Percentiles rank a stretch among this genome's conserved stretches.
These are phyloP conservation scores for Cheirogaleus major DNA, from an alignment of 2,797 vertebrate genomes.

Conservation along the genomic window DNA sequence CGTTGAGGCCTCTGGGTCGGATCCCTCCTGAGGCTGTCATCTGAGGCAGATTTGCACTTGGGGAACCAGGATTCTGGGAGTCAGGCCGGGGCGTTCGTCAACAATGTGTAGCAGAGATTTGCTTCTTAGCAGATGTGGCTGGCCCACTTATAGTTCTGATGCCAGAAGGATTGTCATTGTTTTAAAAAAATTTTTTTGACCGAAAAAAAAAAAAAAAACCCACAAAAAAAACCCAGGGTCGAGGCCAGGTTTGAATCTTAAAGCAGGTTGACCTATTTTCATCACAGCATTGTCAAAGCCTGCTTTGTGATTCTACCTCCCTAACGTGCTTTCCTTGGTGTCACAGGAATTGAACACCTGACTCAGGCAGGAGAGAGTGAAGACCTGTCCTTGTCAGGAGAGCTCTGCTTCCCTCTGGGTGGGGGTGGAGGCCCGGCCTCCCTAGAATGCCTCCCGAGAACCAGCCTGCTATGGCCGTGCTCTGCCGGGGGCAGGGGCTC, in stretches of 20 bases:
- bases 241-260: conserved; percentile 63
- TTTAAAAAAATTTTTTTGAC: conserved; percentile 42
- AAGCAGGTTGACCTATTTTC: conserved; percentile 70
- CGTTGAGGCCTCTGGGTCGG: neutral
- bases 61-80: neutral
- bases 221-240: neutral
- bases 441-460: neutral
- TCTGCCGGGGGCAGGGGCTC: neutral
- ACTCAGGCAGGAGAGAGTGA: neutral
- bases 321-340: conserved; percentile 27
- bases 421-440: neutral
- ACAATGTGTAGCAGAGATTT: conserved; percentile 14
- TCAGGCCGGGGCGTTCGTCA: neutral
- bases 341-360: conserved; percentile 41
- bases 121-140: conserved; percentile 42
- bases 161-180: conserved; percentile 48
- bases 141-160: conserved; percentile 22
- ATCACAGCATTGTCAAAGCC: conserved; percentile 58
- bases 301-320: conserved; percentile 36
- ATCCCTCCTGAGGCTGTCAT: neutral
- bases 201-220: conserved; percentile 33
- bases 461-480: neutral
- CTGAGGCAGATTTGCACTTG: neutral
- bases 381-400: neutral
- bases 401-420: neutral